Conservation (phyloP, 1,140 invertebrate genomes). For the Pachypeltis micranthus region DNA sequence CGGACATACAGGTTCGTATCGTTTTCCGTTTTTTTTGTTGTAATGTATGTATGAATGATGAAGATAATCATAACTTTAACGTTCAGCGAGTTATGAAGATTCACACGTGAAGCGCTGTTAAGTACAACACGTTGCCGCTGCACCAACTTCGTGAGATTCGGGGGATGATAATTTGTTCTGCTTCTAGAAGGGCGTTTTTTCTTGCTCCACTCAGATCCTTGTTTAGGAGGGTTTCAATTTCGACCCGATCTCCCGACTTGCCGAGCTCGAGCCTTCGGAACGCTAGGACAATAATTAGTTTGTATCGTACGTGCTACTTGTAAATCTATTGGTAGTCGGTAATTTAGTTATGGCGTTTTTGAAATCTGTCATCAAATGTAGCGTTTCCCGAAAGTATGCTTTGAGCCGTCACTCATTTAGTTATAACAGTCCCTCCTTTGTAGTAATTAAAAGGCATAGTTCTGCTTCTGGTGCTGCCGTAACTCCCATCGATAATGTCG, state of each 20-base stretch:
- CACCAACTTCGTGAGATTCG: too few species aligned
- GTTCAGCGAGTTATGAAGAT: too few species aligned
- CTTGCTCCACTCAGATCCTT: too few species aligned
- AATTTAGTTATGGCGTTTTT: slow-evolving; percentile 37
- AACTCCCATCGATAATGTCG: background rate
- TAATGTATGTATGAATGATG: too few species aligned
- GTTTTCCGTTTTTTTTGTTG: too few species aligned
- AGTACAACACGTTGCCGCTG: too few species aligned
- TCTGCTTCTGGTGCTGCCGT: background rate
- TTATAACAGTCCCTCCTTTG: slow-evolving; percentile 17
- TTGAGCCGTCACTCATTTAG: slow-evolving; percentile 24
- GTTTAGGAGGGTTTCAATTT: background rate
- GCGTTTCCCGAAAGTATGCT: slow-evolving; percentile 33
- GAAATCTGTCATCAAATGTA: slow-evolving; percentile 34
- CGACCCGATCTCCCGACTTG: background rate
- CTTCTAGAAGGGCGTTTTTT: too few species aligned
- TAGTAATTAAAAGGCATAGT: slow-evolving; percentile 11
- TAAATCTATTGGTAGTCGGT: background rate
- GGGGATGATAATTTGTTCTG: too few species aligned
- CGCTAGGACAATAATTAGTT: background rate
- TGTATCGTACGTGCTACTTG: background rate
- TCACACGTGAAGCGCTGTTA: too few species aligned
- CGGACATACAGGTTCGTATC: too few species aligned
- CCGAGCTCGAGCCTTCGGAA: background rate
- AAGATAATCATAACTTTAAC: too few species aligned